phyloP scores from a whole-genome alignment of 2,113 vertebrate genomes.

The Rhineura floridana region DNA sequence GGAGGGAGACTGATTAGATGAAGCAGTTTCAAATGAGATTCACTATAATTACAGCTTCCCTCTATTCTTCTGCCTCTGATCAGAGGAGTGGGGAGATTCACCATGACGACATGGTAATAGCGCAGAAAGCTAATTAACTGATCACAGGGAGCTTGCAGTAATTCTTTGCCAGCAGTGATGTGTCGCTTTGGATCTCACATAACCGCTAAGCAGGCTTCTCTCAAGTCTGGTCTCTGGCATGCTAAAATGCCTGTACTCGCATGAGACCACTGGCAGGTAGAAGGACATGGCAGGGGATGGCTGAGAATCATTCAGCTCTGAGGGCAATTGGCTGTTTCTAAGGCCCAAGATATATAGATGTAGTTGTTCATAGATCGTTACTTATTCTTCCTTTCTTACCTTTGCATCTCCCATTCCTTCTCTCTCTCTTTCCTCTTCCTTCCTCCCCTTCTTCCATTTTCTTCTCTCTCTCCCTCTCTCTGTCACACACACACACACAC shows the following conservation, averaged over 20 bases:
- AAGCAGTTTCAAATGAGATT: constrained; percentile 85
- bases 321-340: not conserved
- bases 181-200: constrained; percentile 32
- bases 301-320: not conserved
- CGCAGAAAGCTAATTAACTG: constrained; percentile 75
- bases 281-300: not conserved
- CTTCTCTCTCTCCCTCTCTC: too few relatives aligned
- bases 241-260: constrained; percentile 1
- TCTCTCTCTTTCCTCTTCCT: not conserved
- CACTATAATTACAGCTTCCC: constrained; percentile 85
- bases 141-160: constrained; percentile 64
- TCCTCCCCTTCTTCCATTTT: not conserved
- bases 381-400: not conserved
- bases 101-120: constrained; percentile 77
- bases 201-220: constrained; percentile 43
- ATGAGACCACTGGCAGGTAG: not conserved
- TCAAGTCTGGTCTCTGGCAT: constrained; percentile 7
- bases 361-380: too few relatives aligned
- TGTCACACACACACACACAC: too few relatives aligned
- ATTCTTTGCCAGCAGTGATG: constrained; percentile 67
- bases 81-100: constrained; percentile 72
- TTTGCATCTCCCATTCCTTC: not conserved
- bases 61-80: constrained; percentile 74
- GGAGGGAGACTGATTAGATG: constrained; percentile 78
- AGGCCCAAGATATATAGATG: not conserved